These are phyloP conservation scores for Andrena chrysosceles DNA, from an alignment of 2,888 invertebrate species.

Conservation along the genomic window DNA sequence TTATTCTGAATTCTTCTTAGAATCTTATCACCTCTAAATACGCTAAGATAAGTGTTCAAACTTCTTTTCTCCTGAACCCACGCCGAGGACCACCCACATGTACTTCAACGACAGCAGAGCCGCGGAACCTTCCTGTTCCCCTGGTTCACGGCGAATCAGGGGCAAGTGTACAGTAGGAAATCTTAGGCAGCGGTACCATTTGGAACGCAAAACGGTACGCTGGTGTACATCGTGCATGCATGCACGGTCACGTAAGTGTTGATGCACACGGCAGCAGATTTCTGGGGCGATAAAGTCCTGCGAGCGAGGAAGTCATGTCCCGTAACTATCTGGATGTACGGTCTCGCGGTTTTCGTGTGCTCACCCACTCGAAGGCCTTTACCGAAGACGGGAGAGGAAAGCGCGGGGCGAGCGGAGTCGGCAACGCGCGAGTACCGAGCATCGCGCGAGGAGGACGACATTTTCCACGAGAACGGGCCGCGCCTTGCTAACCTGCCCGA, in stretches of 20 bases:
- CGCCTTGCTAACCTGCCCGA: constrained; percentile 73
- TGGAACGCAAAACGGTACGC: constrained; percentile 31
- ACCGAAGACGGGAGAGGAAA: constrained; percentile 45
- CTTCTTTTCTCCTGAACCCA: no score
- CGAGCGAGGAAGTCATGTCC: constrained; percentile 77
- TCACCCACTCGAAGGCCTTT: constrained; percentile 67
- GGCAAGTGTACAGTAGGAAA: constrained; percentile 64
- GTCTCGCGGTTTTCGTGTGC: constrained; percentile 74
- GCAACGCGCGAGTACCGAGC: constrained; percentile 34
- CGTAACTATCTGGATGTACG: constrained; percentile 79
- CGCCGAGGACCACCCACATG: no score
- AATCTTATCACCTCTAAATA: no score
- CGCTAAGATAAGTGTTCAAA: no score
- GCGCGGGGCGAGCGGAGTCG: constrained; percentile 20
- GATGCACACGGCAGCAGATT: constrained; percentile 67
- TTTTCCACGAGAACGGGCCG: constrained; percentile 78
- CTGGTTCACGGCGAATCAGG: constrained; percentile 8
- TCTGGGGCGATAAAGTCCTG: constrained; percentile 74
- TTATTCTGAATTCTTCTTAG: no score
- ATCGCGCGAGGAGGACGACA: constrained; percentile 72
- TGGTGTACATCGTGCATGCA: constrained; percentile 35
- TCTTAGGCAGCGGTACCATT: constrained; percentile 59
- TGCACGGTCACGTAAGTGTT: constrained; percentile 43
- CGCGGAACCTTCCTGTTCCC: neutral
- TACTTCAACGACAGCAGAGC: neutral